Percentiles rank a stretch among this genome's conserved stretches.
Conservation (phyloP, 2,888 invertebrate genomes). For the Resseliella maxima region DNA sequence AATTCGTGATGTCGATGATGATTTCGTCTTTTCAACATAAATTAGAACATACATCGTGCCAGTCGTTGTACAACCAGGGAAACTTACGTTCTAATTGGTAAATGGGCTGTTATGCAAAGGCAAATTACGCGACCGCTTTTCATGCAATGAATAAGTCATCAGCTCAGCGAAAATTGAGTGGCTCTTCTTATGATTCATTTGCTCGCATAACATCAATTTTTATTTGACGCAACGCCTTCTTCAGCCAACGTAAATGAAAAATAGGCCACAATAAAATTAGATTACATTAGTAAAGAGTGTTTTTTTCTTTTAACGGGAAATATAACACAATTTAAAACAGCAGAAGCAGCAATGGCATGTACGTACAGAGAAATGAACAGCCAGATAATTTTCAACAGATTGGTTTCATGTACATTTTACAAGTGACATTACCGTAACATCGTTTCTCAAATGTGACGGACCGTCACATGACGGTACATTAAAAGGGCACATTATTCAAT, state of each 20-base stretch:
- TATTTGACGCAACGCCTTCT: slow-evolving; percentile 1
- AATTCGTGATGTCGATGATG: not conserved
- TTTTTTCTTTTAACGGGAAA: not conserved
- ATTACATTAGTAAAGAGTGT: not conserved
- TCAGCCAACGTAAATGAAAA: not conserved
- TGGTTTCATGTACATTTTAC: not conserved
- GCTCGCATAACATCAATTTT: slow-evolving; percentile 17
- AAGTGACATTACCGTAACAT: no score
- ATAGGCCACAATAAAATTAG: slow-evolving; percentile 27
- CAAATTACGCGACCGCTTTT: slow-evolving; percentile 3
- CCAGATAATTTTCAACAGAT: slow-evolving; percentile 2
- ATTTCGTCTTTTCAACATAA: not conserved
- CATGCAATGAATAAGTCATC: slow-evolving; percentile 43
- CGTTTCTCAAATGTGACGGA: no score
- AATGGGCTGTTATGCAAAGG: slow-evolving; percentile 9
- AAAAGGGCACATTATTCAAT: not conserved
- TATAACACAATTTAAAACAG: not conserved
- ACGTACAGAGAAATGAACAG: not conserved
- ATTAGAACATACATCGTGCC: not conserved
- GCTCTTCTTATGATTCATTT: slow-evolving; percentile 43
- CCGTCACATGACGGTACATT: no score
- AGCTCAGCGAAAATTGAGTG: slow-evolving; percentile 6
- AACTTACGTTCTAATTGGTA: slow-evolving; percentile 13
- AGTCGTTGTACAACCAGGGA: not conserved
- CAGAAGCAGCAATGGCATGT: not conserved